Percentiles rank a stretch among this genome's conserved stretches.
These are phyloP conservation scores for Serrognathus titanus DNA, from an alignment of 2,888 invertebrate species.

Conservation along the genomic window DNA sequence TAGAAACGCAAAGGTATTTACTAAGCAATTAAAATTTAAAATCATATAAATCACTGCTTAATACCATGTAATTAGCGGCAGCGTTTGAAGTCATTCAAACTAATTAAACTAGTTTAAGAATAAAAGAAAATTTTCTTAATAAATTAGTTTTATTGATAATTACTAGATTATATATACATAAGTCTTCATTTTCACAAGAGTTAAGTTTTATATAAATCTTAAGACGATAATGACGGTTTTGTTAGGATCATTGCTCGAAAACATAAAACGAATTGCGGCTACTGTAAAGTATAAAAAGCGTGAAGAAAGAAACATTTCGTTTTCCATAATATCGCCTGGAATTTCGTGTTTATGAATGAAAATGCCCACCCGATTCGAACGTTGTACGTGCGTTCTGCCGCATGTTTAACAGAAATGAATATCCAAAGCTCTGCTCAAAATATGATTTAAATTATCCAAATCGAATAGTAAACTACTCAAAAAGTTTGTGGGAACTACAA, in stretches of 20 bases:
- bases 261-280: background rate
- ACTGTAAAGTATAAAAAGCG: background rate
- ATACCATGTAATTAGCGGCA: too few relatives aligned
- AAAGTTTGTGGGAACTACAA: conserved; percentile 26
- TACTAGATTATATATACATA: too few relatives aligned
- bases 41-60: too few relatives aligned
- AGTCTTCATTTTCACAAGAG: too few relatives aligned
- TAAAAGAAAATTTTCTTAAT: too few relatives aligned
- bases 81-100: too few relatives aligned
- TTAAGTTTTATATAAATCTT: too few relatives aligned
- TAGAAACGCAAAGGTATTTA: too few relatives aligned
- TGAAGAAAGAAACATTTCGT: conserved; percentile 2
- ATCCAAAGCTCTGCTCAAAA: conserved; percentile 23
- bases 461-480: conserved; percentile 34
- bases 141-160: too few relatives aligned
- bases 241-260: background rate
- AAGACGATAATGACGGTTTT: background rate
- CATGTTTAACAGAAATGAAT: conserved; percentile 21
- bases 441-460: conserved; percentile 34
- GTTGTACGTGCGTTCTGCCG: background rate
- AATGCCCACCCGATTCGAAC: background rate
- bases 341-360: background rate
- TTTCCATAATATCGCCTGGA: background rate
- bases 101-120: too few relatives aligned
- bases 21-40: too few relatives aligned